Conservation (phyloP, 2,113 vertebrate genomes). For the Dendrocopos noguchii region DNA sequence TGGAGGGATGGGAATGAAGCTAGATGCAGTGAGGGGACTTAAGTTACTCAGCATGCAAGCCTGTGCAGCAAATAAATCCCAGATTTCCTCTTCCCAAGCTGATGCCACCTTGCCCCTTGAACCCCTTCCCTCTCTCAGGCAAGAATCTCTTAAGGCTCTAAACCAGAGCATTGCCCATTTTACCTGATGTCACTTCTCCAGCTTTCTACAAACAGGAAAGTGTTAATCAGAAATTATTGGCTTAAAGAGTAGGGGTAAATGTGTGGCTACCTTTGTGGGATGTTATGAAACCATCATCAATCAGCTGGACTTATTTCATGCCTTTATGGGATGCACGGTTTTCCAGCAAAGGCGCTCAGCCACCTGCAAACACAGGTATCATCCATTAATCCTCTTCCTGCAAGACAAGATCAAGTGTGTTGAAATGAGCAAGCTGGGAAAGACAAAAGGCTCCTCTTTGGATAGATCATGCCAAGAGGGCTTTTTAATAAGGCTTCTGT, state of each 20-base stretch:
- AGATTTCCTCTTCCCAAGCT: neutral
- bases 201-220: neutral
- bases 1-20: neutral
- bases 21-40: neutral
- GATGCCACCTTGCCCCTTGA: neutral
- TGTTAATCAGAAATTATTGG: neutral
- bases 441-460: slow-evolving; percentile 11
- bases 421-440: neutral
- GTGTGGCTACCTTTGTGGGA: neutral
- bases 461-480: neutral
- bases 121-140: no score
- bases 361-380: neutral
- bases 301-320: neutral
- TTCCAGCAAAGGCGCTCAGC: neutral
- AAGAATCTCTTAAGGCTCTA: neutral
- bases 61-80: neutral
- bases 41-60: neutral
- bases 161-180: neutral
- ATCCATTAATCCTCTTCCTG: neutral
- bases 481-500: neutral
- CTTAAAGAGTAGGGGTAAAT: neutral
- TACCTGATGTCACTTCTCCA: neutral
- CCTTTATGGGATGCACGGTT: neutral
- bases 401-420: neutral
- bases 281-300: neutral